Evolutionary conservation across 1,140 invertebrate species (phyloP), one percentile per base, ranked within the genome.

Genomic region (Dinothrombium tinctorium): DNA sequence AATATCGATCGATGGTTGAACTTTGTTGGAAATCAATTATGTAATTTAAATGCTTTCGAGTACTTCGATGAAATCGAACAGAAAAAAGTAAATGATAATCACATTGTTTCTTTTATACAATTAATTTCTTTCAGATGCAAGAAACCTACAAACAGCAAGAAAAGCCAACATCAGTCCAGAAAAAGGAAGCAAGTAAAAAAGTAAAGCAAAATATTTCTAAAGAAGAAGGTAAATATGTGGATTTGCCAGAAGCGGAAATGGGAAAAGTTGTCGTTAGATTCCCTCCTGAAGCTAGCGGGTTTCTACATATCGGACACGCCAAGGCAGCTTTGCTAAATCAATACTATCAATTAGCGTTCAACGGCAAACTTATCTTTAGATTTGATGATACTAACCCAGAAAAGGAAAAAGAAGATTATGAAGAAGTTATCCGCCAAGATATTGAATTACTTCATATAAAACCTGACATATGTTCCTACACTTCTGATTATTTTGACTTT

Each of bases 321-420:
- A 99, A 99, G 63, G 94, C 94, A 35, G 92, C 92, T 22, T 64
- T 99, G 1, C 63, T 99, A 2, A 99, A 99, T 64, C 86, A 96
- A 53, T 82, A 96, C 60, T 99, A 99, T 55, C 81, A 94, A 45
- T 68, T 83, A 53, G 63, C 69, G 12, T 98, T 94, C 58, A 65
- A 95, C 54, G 94, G 94, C 0, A 79, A 80, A 56, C 66, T 99
- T 0, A 83, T 99, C 38, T 89, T 99, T 84, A 68, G 94, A 50
- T 99, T 99, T 63, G 94, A 99, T 65, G 94, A 99, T 55, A 99
- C 94, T 6, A 99, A 99, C 64, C 94, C 94, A 25, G 90, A 86
- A 4, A 99, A 99, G 57, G 94, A 99, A 56, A 86, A 90, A 55
- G 76, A 76, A n/a, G 79, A 96, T 50, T 99, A 92, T 66, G 94